A percentile compares a stretch with the other conserved stretches of the same genome.
Conservation (phyloP, 2,113 vertebrate genomes). For the Patagioenas fasciata region DNA sequence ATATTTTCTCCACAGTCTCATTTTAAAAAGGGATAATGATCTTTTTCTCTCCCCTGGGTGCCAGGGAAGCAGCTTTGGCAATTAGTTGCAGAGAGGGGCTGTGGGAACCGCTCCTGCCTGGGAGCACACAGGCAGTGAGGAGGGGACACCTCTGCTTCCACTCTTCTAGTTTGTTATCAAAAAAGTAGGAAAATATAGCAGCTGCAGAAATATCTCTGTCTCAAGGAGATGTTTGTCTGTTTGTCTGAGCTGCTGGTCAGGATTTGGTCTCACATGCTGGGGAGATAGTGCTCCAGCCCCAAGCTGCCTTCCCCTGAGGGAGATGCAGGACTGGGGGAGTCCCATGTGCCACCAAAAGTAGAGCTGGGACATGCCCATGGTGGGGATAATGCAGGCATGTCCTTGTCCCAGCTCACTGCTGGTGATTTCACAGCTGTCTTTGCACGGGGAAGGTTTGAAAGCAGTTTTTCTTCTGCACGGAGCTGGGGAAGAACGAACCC, state of each 20-base stretch:
- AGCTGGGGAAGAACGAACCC: neutral
- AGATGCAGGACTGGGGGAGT: accelerated
- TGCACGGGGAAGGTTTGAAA: neutral
- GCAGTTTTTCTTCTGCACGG: neutral
- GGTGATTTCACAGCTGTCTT: neutral
- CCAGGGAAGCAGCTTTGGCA: neutral
- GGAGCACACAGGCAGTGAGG: neutral
- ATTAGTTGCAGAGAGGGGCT: neutral
- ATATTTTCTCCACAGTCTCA: neutral
- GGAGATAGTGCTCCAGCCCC: neutral
- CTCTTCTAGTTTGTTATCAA: neutral
- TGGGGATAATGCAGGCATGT: neutral
- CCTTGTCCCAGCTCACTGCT: neutral
- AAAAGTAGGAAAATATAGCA: neutral
- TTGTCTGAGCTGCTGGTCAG: neutral
- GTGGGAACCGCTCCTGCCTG: neutral
- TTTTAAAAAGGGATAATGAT: slow-evolving; percentile 44
- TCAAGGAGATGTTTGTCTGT: neutral
- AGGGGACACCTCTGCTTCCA: neutral
- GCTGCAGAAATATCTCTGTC: neutral
- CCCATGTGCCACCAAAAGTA: accelerated
- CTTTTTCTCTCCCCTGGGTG: slow-evolving; percentile 9
- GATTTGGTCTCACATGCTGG: neutral
- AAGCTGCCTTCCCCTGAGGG: accelerated
- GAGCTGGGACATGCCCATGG: neutral